Evolutionary conservation across 2,113 vertebrate genomes (phyloP), one percentile per base, ranked within the genome.

Genomic region (Neotragus pygmaeus): DNA sequence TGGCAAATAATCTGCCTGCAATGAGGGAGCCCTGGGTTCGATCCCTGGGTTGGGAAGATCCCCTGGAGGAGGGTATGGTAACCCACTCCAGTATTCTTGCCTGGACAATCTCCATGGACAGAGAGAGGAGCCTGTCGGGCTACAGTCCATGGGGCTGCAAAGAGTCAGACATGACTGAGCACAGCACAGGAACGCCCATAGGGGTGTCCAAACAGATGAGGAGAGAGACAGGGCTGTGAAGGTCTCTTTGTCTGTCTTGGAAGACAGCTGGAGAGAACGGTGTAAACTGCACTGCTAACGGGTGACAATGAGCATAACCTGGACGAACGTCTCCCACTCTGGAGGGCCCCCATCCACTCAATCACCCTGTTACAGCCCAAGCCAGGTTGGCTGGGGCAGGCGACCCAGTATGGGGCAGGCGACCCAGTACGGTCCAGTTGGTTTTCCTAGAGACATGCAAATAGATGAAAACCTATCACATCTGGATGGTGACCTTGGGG

Each of bases 331-430:
- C 33, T 5, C 51, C 45, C 2, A 1, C 70, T 19, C 23, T 2
- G 6, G 30, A 33, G 51, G 7, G 43, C 27, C 57, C 77, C 53
- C 27, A 19, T 33, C 53, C 47, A 1, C 4, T 55, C 9, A 8
- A 2, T 2, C 30, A 23, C 9, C n/a, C 19, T 3, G 0, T 4
- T 4, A 15, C 25, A 19, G 19, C 23, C 28, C 4, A 28, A 58
- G 39, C 39, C 36, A 19, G 43, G 8, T 13, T 6, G 5, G 5
- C 5, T 0, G 27, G 45, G 43, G n/a, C 0, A 4, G 10, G 43
- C 0, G 0, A 19, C 77, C 30, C 39, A 21, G 2, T 12, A 28
- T 81, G 9, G 6, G 43, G n/a, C 0, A 4, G 10, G 43, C 0
- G 0, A 19, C 77, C 30, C 39, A 21, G 2, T 12, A 28, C 87